Evolutionary conservation across 2,888 invertebrate genomes (phyloP).

Genomic region (Andrena minutula): DNA sequence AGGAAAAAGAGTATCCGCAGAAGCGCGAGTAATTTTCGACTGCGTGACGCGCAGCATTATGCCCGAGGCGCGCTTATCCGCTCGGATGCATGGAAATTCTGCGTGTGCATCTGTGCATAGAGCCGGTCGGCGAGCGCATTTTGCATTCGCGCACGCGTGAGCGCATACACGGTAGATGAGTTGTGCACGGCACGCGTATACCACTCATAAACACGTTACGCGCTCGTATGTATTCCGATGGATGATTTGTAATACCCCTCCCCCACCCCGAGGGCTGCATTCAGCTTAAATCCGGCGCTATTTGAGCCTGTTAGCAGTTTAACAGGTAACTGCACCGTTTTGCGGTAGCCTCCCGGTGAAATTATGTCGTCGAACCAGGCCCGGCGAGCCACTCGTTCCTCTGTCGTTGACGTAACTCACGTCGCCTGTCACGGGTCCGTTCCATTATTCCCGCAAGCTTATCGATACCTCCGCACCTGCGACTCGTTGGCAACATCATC

Average conservation of each 20-base stretch:
- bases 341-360: conserved; percentile 56
- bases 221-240: conserved; percentile 62
- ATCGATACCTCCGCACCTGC: conserved; percentile 1
- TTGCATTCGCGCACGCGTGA: conserved; percentile 41
- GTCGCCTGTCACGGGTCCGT: neutral
- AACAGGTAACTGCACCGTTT: conserved; percentile 71
- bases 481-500: neutral
- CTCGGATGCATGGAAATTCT: conserved; percentile 59
- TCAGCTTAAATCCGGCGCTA: conserved; percentile 72
- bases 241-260: conserved; percentile 70
- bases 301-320: conserved; percentile 72
- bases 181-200: conserved; percentile 29
- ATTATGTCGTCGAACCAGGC: conserved; percentile 62
- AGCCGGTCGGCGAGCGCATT: conserved; percentile 38
- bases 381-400: conserved; percentile 35
- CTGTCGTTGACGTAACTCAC: conserved; percentile 40
- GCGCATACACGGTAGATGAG: conserved; percentile 43
- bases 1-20: neutral
- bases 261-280: conserved; percentile 60
- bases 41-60: conserved; percentile 30
- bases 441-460: conserved; percentile 17
- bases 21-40: conserved; percentile 41
- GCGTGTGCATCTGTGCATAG: conserved; percentile 58
- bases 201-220: conserved; percentile 29
- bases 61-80: conserved; percentile 42